Base-by-base conservation (phyloP, 2,113 vertebrate genomes). In the Butorides virescens region DNA sequence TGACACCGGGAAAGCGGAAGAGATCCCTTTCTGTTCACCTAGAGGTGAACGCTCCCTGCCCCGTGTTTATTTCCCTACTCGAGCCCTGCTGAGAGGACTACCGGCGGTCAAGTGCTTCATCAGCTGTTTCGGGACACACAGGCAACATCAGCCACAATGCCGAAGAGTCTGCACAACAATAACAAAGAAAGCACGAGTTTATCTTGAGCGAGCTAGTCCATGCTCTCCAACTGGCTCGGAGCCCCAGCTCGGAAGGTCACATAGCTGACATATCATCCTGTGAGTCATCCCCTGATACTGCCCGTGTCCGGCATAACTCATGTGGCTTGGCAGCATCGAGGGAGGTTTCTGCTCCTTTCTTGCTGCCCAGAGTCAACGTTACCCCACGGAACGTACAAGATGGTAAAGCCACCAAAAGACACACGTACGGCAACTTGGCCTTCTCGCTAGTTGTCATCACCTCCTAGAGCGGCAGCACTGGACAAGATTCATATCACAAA, bases 171-270 rank as follows among this genome's bases (percentile, higher is more conserved):
- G 27, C 49, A 44, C 0, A 1, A 32, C 25, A 59, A 26, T 44
- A 87, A 91, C 56, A 93, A 92, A 84, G 84, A 7, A n/a, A 94
- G 83, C 42, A 34, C 1, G 4, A 86, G 42, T 80, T 84, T 84
- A 22, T 46, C 90, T 74, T 15, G 16, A 86, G 55, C 3, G 7
- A 85, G 80, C 50, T 50, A n/a, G 19, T 34, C 62, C 5, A 4
- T 39, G 73, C 55, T 62, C 42, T 72, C 67, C 77, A 80, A 11
- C 74, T 86, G 89, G 88, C 90, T 76, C 42, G 8, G 11, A 72
- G 92, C 72, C 75, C 63, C 72, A 52, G 76, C 79, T 85, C 70
- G 37, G 88, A 94, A 95, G 74, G 92, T 96, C 92, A 94, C 74
- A 61, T 50, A 86, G 83, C 83, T 93, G 90, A 92, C 86, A 68